Evolutionary conservation across 2,888 invertebrate species (phyloP).

Genomic region (Phrixothrix hirtus): DNA sequence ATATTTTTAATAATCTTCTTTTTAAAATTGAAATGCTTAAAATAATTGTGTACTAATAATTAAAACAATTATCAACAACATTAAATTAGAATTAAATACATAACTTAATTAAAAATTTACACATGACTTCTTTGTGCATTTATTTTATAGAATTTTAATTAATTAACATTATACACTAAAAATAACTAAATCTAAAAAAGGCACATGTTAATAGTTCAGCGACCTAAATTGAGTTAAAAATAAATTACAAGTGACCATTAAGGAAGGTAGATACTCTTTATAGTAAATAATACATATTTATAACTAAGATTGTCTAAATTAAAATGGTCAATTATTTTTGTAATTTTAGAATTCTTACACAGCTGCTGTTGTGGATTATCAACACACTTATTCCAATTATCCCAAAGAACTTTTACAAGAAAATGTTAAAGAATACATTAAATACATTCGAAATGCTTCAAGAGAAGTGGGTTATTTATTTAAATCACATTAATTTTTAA

Average conservation of each 20-base stretch:
- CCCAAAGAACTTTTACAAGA: conserved; percentile 8
- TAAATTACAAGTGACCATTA: too few relatives aligned
- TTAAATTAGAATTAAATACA: not conserved
- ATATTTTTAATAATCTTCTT: too few relatives aligned
- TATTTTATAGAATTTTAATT: too few relatives aligned
- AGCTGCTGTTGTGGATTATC: conserved; percentile 27
- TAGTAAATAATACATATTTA: too few relatives aligned
- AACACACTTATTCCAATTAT: conserved; percentile 5
- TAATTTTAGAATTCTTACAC: conserved; percentile 22
- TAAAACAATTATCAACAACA: not conserved
- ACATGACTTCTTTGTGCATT: too few relatives aligned
- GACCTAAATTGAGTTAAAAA: too few relatives aligned
- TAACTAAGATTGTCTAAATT: too few relatives aligned
- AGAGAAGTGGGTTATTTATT: conserved; percentile 12
- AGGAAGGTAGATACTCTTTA: too few relatives aligned
- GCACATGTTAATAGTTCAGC: too few relatives aligned
- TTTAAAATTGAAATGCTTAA: not conserved
- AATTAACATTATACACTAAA: too few relatives aligned
- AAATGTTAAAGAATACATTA: conserved; percentile 20
- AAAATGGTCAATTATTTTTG: too few relatives aligned
- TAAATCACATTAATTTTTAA: not conserved
- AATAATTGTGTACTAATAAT: not conserved
- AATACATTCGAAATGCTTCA: conserved; percentile 20
- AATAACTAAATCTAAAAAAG: too few relatives aligned
- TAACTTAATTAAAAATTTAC: not conserved